Base-by-base conservation (phyloP, 2,797 vertebrate genomes). In the Onychomys torridus region DNA sequence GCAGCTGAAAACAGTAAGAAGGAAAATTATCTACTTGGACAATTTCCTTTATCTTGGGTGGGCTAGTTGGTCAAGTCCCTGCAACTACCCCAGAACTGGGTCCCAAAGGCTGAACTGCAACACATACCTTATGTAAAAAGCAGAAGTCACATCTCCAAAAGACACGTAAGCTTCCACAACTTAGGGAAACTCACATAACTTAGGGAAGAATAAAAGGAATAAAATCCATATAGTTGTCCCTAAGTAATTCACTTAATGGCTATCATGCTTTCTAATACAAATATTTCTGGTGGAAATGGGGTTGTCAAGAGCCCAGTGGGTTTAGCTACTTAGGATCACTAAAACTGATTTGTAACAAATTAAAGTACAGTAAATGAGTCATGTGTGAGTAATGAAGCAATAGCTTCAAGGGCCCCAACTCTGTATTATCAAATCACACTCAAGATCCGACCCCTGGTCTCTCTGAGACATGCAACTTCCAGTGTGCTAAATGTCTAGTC, bases 141-240 rank as follows among this genome's bases (percentile, higher is more conserved):
- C 97, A 85, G 98, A 96, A 88, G 97, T 92, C 95, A 86, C 92
- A 97, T 49, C 94, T 93, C 93, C 97, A 96, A 17, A 59, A 73
- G 79, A 95, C 97, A 93, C 97, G 75, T 67, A 14, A 4, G 52
- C 17, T 69, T 82, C 96, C 84, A 57, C 59, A 69, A 46, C 71
- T 75, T 8, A 37, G 9, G 1, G 37, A 71, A 23, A n/a, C 19
- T 71, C 23, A 23, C 19, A 23, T 71, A 37, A 37, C 0, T 10
- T 37, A 43, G 11, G 37, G 23, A 73, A 75, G 71, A 75, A 25
- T 96, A 94, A 93, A 85, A 89, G 77, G 71, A 85, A 96, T 82
- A 91, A 83, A 97, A 81, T 0, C 14, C 97, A 98, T 92, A 96
- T 97, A 96, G 97, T 96, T 37, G 52, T 77, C 93, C 90, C 96